Base-by-base conservation (phyloP, 2,113 vertebrate genomes). In the Ictidomys tridecemlineatus region DNA sequence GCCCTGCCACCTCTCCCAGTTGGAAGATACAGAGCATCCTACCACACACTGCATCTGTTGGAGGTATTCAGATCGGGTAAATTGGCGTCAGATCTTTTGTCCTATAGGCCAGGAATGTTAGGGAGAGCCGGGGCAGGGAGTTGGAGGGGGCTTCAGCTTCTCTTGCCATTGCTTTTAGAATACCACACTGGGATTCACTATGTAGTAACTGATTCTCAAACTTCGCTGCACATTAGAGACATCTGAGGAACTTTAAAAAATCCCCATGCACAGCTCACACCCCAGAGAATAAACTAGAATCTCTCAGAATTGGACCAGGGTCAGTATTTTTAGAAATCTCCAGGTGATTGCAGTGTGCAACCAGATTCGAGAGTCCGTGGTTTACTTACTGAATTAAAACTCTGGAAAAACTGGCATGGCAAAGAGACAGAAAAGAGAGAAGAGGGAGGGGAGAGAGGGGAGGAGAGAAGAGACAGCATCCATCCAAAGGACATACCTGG, bases 1-100 rank as follows among this genome's bases (percentile, higher is more conserved):
- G 28, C 37, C 30, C 48, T 42, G 18, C 0, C 4, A 39, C 53
- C 20, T 28, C 45, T 8, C 45, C 13, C 48, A 4, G 32, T 70
- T 82, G 83, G 83, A 78, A 82, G 53, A 37, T 0, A 51, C 5
- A 67, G 74, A 73, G 18, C 26, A 9, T 42, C n/a, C 17, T 1
- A 22, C 28, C 51, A 10, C 16, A 6, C 7, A 32, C 30, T 9
- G 56, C 39, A 2, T 37, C 5, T 51, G 32, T 2, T 0, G 8
- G 42, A 42, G 51, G 16, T 26, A 39, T 37, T 88, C 61, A 32
- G 30, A 61, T 32, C 4, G 1, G 20, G 51, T 16, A 85, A 80
- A 30, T 51, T 32, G 22, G 77, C 61, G 34, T 6, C 9, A 45
- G 39, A 22, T 17, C 14, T 42, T 85, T 63, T 34, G 37, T 48